These are phyloP conservation scores for Crossocerus cetratus DNA, from an alignment of 2,888 invertebrate genomes.

Conservation along the genomic window DNA sequence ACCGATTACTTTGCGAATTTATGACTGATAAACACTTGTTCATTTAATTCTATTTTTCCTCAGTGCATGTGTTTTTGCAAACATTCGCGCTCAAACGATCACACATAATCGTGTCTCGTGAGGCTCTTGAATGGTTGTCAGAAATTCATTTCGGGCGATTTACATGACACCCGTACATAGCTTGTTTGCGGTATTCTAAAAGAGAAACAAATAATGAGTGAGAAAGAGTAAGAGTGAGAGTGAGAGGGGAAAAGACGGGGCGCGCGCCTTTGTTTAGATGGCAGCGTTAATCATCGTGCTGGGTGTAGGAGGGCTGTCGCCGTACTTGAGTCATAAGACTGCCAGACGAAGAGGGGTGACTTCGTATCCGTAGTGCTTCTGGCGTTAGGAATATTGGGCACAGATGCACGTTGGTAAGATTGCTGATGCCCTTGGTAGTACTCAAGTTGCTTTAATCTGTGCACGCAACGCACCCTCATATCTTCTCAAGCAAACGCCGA, in stretches of 20 bases:
- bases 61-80: constrained; percentile 24
- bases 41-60: no score
- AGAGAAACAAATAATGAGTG: no score
- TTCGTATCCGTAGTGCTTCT: constrained; percentile 11
- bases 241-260: no score
- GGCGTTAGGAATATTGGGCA: constrained; percentile 63
- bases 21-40: no score
- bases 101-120: constrained; percentile 32
- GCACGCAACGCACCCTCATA: constrained; percentile 12
- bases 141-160: constrained; percentile 69
- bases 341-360: constrained; percentile 24
- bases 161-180: constrained; percentile 65
- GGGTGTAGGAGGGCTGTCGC: constrained; percentile 49
- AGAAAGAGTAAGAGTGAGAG: no score
- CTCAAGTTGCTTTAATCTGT: constrained; percentile 39
- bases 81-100: constrained; percentile 6
- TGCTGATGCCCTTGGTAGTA: constrained; percentile 64
- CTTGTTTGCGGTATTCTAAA: constrained; percentile 54
- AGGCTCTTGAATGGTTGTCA: constrained; percentile 63
- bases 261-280: constrained; percentile 62
- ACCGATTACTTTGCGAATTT: no score
- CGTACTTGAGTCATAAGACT: constrained; percentile 46
- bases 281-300: constrained; percentile 61
- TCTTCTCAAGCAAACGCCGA: constrained; percentile 4
- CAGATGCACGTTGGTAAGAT: constrained; percentile 67